Base-by-base conservation (phyloP, 2,113 vertebrate species). In the Channa maculata region DNA sequence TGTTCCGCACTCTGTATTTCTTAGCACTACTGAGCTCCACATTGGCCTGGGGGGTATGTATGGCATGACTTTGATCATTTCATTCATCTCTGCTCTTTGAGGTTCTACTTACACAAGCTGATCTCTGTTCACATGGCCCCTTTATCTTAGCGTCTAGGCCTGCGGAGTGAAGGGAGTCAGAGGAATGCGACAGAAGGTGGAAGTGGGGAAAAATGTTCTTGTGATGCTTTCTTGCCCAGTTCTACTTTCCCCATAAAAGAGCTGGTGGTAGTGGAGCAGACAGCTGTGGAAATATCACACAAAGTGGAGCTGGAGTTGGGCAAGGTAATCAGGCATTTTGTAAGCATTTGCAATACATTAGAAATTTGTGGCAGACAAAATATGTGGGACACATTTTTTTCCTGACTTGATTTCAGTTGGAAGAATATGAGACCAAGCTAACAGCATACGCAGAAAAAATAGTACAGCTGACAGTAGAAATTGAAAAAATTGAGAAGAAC, bases 401-500 rank as follows among this genome's bases (percentile, higher is more conserved):
- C 12, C 5, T 34, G 5, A 39, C 57, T 37, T 50, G 4, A 43
- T 86, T 89, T 52, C 76, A 98, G 96, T 87, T 98, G 39, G 93
- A 65, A 53, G 80, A 95, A 8, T 97, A 95, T 55, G 91, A 94
- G 60, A 67, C 79, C 54, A 90, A 77, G 75, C 81, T 97, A 71
- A 86, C 82, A 13, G 1, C 91, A 0, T 97, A 96, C 65, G 91
- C 94, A 64, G 88, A 94, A 78, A 94, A 82, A 71, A 93, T 97
- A 6, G 6, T 52, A 13, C 94, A 95, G 72, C 52, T 98, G 69
- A 96, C 95, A 8, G 50, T 76, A 49, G 86, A 75, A 78, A 77
- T 97, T 46, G 89, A 95, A 67, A 45, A 80, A 50, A 94, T 97
- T 86, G 96, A 98, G 84, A 52, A 59, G 5, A 86, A 88, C 13